A percentile compares a stretch with the other conserved stretches of the same genome.
Evolutionary conservation across 2,888 invertebrate genomes (phyloP).

Genomic region (Trimorus sp.): DNA sequence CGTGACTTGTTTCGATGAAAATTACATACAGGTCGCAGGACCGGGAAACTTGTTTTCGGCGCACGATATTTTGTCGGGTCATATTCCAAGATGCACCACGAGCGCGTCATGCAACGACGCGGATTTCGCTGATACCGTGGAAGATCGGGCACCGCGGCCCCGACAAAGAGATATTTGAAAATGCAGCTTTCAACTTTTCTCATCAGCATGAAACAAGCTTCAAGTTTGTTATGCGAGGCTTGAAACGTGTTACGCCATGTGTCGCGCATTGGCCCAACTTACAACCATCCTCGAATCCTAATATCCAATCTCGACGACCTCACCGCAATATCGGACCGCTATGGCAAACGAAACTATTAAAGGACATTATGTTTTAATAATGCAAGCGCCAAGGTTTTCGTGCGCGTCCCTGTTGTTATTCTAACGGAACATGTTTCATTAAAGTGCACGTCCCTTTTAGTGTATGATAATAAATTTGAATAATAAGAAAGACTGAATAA

Average conservation of each 20-base stretch:
- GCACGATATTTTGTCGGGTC: slow-evolving; percentile 67
- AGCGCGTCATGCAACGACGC: slow-evolving; percentile 70
- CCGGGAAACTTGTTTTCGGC: slow-evolving; percentile 49
- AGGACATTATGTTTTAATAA: slow-evolving; percentile 21
- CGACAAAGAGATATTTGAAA: slow-evolving; percentile 68
- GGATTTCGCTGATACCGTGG: slow-evolving; percentile 65
- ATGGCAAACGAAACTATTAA: slow-evolving; percentile 37
- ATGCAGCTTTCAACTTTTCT: slow-evolving; percentile 80
- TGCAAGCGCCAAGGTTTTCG: no score
- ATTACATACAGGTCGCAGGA: slow-evolving; percentile 58
- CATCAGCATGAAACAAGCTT: slow-evolving; percentile 78
- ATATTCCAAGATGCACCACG: slow-evolving; percentile 64
- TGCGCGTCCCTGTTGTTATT: no score
- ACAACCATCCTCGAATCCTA: slow-evolving; percentile 65
- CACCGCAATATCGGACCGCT: slow-evolving; percentile 48
- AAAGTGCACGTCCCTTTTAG: no score
- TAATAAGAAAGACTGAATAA: no score
- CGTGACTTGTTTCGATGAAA: slow-evolving; percentile 66
- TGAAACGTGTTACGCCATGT: slow-evolving; percentile 81
- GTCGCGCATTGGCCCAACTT: slow-evolving; percentile 79
- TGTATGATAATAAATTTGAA: no score
- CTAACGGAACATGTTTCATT: no score
- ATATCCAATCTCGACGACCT: slow-evolving; percentile 61
- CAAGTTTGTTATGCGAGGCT: slow-evolving; percentile 80
- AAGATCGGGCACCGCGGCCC: slow-evolving; percentile 36